These are phyloP conservation scores for Luperina testacea DNA, from an alignment of 2,888 invertebrate species.

Conservation along the genomic window DNA sequence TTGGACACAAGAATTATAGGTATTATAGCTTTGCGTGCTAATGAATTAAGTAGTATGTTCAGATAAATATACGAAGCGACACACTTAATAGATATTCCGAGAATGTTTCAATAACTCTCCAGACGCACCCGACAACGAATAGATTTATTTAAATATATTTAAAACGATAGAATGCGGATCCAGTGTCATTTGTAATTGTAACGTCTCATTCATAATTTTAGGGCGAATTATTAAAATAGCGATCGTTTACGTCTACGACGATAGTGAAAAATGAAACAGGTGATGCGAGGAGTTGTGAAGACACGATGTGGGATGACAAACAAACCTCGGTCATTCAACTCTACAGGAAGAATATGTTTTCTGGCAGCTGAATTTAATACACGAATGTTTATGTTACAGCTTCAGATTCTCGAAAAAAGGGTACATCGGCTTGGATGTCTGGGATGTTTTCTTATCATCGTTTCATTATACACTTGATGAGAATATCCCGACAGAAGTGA, in stretches of 20 bases:
- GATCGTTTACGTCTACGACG: constrained; percentile 74
- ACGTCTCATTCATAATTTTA: constrained; percentile 83
- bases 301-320: constrained; percentile 83
- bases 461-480: constrained; percentile 41
- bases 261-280: constrained; percentile 87
- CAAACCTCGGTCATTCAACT: constrained; percentile 80
- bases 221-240: constrained; percentile 81
- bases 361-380: constrained; percentile 67
- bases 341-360: constrained; percentile 72
- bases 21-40: constrained; percentile 33
- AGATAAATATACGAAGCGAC: constrained; percentile 29
- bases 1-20: constrained; percentile 22
- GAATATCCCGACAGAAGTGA: constrained; percentile 27
- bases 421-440: constrained; percentile 38
- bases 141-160: constrained; percentile 68
- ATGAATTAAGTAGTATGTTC: constrained; percentile 34
- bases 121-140: constrained; percentile 54
- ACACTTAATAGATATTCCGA: constrained; percentile 42
- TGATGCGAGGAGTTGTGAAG: constrained; percentile 78
- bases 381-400: constrained; percentile 64
- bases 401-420: constrained; percentile 55
- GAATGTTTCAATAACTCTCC: constrained; percentile 55
- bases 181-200: constrained; percentile 70
- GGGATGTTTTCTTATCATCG: constrained; percentile 48
- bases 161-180: constrained; percentile 70